These are phyloP conservation scores for Tyto alba DNA, from an alignment of 2,113 vertebrate species.

Conservation along the genomic window DNA sequence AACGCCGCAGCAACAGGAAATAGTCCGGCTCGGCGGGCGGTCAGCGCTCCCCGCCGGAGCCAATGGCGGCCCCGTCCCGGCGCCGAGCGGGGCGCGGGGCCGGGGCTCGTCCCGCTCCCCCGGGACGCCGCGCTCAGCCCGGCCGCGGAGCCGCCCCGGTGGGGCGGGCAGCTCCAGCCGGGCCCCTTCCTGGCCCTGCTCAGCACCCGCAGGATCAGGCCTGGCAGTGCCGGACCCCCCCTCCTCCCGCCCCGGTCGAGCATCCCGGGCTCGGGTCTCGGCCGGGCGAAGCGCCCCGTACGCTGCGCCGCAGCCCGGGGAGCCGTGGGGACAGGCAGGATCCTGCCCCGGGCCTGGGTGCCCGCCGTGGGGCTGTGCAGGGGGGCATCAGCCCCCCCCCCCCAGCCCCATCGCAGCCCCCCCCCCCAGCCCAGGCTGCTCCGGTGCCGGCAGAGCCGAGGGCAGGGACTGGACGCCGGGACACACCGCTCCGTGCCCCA, in stretches of 20 bases:
- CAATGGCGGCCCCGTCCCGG: constrained; percentile 25
- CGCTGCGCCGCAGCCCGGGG: accelerated
- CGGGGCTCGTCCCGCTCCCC: not conserved
- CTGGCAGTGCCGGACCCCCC: too few species aligned
- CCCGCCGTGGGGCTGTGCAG: too few species aligned
- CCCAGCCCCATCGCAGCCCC: accelerated
- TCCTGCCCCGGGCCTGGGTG: not conserved
- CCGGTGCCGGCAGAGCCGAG: too few species aligned
- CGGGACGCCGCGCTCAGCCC: not conserved
- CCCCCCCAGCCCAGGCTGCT: too few species aligned
- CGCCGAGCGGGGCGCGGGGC: not conserved
- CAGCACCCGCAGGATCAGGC: not conserved
- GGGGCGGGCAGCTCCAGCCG: not conserved
- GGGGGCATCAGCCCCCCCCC: too few species aligned
- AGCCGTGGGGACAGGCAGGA: accelerated
- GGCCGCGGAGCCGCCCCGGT: not conserved
- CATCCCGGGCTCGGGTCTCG: not conserved
- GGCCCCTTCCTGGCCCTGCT: not conserved
- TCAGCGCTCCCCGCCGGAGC: constrained; percentile 19
- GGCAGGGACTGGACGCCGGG: too few species aligned
- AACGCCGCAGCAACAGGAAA: constrained; percentile 75
- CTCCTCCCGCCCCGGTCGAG: too few species aligned
- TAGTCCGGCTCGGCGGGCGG: constrained; percentile 54
- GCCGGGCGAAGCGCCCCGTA: not conserved
- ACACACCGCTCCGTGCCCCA: too few species aligned